Evolutionary conservation across 2,113 vertebrate genomes (phyloP), one percentile per base, ranked within the genome.

Genomic region (Leptobrachium ailaonicum): DNA sequence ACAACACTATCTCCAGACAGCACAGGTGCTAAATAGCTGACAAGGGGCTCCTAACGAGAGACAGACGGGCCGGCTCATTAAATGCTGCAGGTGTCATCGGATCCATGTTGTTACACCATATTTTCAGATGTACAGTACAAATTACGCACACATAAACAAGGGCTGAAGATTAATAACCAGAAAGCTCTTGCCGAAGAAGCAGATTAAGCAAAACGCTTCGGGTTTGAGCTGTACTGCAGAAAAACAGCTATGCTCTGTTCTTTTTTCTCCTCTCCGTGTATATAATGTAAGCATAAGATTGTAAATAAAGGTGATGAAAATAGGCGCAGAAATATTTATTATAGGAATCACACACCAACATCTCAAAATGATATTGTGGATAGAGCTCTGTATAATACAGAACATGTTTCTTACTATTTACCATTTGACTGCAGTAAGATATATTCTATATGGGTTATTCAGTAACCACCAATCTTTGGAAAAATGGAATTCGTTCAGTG

Each of bases 1-100:
- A 88, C 79, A 76, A 73, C 12, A 50, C 0, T 41, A 32, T 0
- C 13, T 40, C 73, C 44, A 40, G 41, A 78, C 41, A 67, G 77
- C 82, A 69, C 86, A 86, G 84, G 84, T 85, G 85, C 82, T 82
- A 78, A 82, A 82, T 77, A 45, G 60, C 74, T 64, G 81, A 76
- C 4, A 0, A 82, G 79, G 77, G 77, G 70, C 72, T 56, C 83
- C 73, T 7, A 2, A 69, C 0, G 72, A 82, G 79, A 82, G 63
- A 73, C 71, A 20, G 58, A 80, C 1, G 3, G 71, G 67, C 74
- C 2, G 81, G 80, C 71, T 63, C 79, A 58, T 83, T 84, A 85
- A 84, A 71, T 67, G 56, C 45, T 42, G 64, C 85, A 79, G 80
- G 83, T 62, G 83, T 32, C 82, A 72, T 56, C 60, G 66, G 44